Conservation (phyloP, 2,888 invertebrate species). For the Brenthis ino region DNA sequence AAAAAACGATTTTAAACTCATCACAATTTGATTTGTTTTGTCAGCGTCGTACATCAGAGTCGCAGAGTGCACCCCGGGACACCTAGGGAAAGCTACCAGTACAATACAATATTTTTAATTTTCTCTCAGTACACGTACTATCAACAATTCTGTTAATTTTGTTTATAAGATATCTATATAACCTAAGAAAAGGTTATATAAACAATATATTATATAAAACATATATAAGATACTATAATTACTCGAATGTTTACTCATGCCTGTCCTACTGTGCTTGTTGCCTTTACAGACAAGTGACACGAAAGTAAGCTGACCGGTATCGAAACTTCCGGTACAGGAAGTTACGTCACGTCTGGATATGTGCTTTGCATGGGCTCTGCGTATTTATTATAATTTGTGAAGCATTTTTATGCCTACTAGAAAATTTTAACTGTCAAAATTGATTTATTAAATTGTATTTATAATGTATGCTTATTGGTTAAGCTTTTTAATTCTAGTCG, state of each 20-base stretch:
- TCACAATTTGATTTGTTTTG: too few relatives aligned
- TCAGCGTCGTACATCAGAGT: too few relatives aligned
- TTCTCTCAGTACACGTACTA: too few relatives aligned
- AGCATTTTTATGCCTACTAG: background rate
- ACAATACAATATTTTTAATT: too few relatives aligned
- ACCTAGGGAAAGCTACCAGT: too few relatives aligned
- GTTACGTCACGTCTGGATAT: conserved; percentile 40
- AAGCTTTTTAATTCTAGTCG: background rate
- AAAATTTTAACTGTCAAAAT: background rate
- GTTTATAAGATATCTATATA: background rate
- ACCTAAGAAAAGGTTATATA: conserved; percentile 7
- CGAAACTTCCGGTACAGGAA: conserved; percentile 38
- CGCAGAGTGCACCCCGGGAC: too few relatives aligned
- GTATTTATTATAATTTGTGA: conserved; percentile 1
- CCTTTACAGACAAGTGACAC: conserved; percentile 27
- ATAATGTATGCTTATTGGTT: too few relatives aligned
- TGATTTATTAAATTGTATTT: background rate
- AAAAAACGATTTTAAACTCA: too few relatives aligned
- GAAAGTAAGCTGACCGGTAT: conserved; percentile 29
- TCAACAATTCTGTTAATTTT: too few relatives aligned
- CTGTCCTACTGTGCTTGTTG: conserved; percentile 29
- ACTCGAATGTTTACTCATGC: conserved; percentile 12
- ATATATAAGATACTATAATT: conserved; percentile 15
- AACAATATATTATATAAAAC: conserved; percentile 27
- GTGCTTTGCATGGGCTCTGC: conserved; percentile 19